Evolutionary conservation across 2,113 vertebrate genomes (phyloP).

Genomic region (Hoplias malabaricus): DNA sequence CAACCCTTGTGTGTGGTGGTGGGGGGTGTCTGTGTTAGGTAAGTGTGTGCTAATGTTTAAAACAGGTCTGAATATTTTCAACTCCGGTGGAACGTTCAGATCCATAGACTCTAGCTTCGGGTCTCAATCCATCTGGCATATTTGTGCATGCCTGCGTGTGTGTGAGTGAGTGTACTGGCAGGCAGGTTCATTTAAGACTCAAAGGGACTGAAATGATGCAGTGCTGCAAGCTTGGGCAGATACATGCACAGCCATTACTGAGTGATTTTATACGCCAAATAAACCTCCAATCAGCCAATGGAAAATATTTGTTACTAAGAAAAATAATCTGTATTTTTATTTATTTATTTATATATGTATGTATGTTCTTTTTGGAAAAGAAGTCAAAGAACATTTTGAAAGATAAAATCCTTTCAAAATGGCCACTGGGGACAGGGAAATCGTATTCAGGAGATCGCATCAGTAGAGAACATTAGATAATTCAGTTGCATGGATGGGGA

Average conservation of each 20-base stretch:
- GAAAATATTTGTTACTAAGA: not conserved
- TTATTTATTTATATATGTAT: too few relatives aligned
- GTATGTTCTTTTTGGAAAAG: too few relatives aligned
- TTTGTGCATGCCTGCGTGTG: not conserved
- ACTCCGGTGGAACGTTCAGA: not conserved
- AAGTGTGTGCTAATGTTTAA: slow-evolving; percentile 3
- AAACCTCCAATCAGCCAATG: not conserved
- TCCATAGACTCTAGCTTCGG: slow-evolving; percentile 4
- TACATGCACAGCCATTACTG: not conserved
- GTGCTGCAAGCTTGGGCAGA: slow-evolving; percentile 22
- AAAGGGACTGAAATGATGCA: not conserved
- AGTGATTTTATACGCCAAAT: not conserved
- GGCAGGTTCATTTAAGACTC: not conserved
- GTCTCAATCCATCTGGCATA: not conserved
- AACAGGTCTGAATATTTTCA: not conserved
- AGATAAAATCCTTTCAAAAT: too few relatives aligned
- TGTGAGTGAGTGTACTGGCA: not conserved
- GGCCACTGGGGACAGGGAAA: too few relatives aligned
- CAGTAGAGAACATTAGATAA: too few relatives aligned
- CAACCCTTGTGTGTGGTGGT: not conserved
- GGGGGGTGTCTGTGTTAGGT: not conserved
- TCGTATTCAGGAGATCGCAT: too few relatives aligned
- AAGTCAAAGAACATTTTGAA: too few relatives aligned
- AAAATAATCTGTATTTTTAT: not conserved
- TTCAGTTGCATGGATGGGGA: too few relatives aligned